Base-by-base conservation (phyloP, 1,140 invertebrate genomes). In the Vanessa tameamea region DNA sequence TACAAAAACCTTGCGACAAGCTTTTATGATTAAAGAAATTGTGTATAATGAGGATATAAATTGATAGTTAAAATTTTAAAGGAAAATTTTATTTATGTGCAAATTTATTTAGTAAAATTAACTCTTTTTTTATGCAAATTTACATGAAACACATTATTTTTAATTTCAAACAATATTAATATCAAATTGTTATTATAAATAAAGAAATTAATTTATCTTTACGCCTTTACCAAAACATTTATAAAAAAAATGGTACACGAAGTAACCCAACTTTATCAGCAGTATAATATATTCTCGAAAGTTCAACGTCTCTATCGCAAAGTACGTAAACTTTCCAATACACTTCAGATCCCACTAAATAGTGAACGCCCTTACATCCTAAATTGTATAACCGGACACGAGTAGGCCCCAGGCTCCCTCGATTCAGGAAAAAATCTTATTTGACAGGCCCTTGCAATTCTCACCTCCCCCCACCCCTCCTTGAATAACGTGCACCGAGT, bases 401-500 rank as follows among this genome's bases (percentile, higher is more conserved):
- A 79, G 66, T 74, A 69, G 77, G 72, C 75, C 82, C 77, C 13
- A 67, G 72, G 78, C 72, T 65, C 75, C 78, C 82, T 77, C 80
- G 87, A 88, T 90, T 87, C 87, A 90, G 88, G 87, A 91, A 91
- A 89, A 92, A 92, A 92, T 92, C 89, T 91, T 91, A 91, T 91
- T 91, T 87, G 86, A 84, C 84, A 85, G 77, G 82, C 85, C 85
- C 82, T 79, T 80, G 78, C 83, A 83, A 86, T 89, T 88, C 78
- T 73, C 87, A 86, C 87, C 83, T 86, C 83, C 26, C 26, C 26
- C 4, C n/a, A n/a, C 86, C 85, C 77, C 69, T 72, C 75, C 78
- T 76, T 79, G 72, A 78, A 78, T 75, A 77, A 26, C 50, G 37
- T 66, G 63, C 57, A 64, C 57, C 47, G 75, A 77, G 75, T 73